A percentile compares a stretch with the other conserved stretches of the same genome.
Evolutionary conservation across 2,888 invertebrate species (phyloP).

Genomic region (Strigamia maritima): DNA sequence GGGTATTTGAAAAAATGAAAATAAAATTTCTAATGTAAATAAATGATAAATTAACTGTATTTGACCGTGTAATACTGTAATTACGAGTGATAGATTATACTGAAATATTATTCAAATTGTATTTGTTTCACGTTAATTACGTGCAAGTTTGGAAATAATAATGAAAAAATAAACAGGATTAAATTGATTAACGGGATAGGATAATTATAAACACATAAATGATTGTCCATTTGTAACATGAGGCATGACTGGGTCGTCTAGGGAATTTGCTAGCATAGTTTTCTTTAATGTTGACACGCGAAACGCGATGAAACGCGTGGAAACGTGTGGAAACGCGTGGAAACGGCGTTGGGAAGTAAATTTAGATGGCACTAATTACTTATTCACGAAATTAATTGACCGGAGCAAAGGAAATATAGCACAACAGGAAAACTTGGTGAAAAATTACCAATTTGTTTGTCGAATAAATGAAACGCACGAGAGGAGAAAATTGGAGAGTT

Average conservation of each 20-base stretch:
- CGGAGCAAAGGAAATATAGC: not conserved
- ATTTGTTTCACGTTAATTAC: not conserved
- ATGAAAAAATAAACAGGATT: not conserved
- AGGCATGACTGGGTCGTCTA: not conserved
- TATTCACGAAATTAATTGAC: not conserved
- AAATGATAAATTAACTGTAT: not conserved
- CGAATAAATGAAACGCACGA: not conserved
- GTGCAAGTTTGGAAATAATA: not conserved
- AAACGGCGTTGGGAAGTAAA: not conserved
- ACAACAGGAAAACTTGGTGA: not conserved
- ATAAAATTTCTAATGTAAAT: not conserved
- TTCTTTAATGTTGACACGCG: not conserved
- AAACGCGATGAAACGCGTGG: too few species aligned
- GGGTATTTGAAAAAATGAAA: not conserved
- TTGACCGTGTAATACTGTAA: not conserved
- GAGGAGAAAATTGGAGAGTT: not conserved
- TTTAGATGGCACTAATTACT: not conserved
- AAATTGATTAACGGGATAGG: not conserved
- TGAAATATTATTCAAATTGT: not conserved
- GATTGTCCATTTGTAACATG: not conserved
- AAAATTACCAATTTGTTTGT: not conserved
- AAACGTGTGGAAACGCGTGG: too few species aligned
- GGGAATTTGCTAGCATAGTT: not conserved
- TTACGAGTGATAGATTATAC: not conserved
- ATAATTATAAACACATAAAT: not conserved